Evolutionary conservation across 2,888 invertebrate species (phyloP).

Genomic region (Dynastes grantii): DNA sequence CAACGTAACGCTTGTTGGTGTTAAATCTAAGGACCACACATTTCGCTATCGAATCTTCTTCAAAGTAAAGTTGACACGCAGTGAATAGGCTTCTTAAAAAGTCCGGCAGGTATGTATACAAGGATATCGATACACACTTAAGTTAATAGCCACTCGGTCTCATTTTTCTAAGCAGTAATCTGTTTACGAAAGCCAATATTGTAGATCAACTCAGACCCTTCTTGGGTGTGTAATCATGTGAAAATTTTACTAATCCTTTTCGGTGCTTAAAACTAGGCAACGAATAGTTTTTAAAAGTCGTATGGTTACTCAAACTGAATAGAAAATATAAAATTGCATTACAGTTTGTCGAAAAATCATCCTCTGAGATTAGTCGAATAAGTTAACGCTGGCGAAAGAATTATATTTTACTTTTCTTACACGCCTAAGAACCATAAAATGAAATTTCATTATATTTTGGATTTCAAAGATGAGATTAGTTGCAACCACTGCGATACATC

Average conservation of each 20-base stretch:
- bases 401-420: no score
- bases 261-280: neutral
- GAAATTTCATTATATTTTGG: no score
- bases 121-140: slow-evolving; percentile 3
- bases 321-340: no score
- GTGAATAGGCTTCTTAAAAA: slow-evolving; percentile 15
- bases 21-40: neutral
- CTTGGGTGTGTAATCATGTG: slow-evolving; percentile 11
- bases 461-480: no score
- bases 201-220: slow-evolving; percentile 8
- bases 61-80: neutral
- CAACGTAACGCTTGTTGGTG: neutral
- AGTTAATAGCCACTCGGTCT: slow-evolving; percentile 5
- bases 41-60: slow-evolving; percentile 9
- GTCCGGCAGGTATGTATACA: neutral
- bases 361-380: no score
- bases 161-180: slow-evolving; percentile 5
- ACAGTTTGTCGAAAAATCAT: no score
- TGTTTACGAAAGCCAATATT: slow-evolving; percentile 6
- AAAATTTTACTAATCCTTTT: slow-evolving; percentile 12
- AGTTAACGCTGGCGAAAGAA: no score
- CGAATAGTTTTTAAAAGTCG: neutral
- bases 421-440: no score
- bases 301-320: neutral
- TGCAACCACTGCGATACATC: no score